Evolutionary conservation across 2,797 vertebrate species (phyloP).

Genomic region (Glossophaga mutica): DNA sequence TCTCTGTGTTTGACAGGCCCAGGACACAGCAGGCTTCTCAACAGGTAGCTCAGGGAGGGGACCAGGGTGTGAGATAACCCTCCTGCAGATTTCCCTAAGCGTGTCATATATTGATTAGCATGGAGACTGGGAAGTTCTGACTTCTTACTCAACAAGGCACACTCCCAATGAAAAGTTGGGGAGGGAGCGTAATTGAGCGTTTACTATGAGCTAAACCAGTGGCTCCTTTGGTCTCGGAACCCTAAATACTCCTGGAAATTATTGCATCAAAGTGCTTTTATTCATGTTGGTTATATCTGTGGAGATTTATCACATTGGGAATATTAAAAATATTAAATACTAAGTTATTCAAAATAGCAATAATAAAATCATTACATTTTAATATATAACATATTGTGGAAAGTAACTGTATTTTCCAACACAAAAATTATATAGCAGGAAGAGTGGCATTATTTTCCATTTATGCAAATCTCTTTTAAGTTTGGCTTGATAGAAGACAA

Average conservation of each 20-base stretch:
- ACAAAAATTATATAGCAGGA: neutral
- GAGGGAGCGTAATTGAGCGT: neutral
- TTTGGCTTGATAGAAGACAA: neutral
- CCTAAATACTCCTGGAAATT: neutral
- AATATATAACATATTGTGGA: neutral
- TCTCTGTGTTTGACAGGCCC: slow-evolving; percentile 7
- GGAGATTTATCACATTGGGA: neutral
- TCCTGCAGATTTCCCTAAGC: neutral
- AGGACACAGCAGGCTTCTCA: neutral
- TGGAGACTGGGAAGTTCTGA: neutral
- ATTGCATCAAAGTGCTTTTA: neutral
- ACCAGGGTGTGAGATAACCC: no score
- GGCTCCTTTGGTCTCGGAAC: neutral
- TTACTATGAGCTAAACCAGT: neutral
- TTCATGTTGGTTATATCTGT: neutral
- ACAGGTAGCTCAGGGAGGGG: neutral
- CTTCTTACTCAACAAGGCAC: neutral
- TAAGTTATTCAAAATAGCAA: neutral
- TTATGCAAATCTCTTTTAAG: neutral
- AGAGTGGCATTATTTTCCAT: neutral
- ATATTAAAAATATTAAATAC: neutral
- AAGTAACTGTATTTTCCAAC: neutral
- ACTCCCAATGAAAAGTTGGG: rapidly evolving
- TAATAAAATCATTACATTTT: neutral
- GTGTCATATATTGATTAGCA: neutral